Percentiles rank a stretch among this genome's conserved stretches.
Evolutionary conservation across 2,888 invertebrate species (phyloP).

Genomic region (Stratiomys singularior): DNA sequence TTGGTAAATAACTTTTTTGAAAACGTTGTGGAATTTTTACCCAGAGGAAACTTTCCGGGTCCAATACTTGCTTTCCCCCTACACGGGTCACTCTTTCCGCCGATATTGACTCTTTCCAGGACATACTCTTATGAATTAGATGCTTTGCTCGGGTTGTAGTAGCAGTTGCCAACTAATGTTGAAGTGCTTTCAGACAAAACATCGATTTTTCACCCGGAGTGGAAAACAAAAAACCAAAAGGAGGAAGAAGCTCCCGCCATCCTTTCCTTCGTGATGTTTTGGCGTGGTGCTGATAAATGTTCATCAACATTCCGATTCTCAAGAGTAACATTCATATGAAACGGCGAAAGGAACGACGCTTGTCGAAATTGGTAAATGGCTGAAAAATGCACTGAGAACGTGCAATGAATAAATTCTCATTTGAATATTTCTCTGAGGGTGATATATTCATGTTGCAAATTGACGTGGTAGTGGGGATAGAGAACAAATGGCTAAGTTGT

Average conservation of each 20-base stretch:
- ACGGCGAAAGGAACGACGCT: neutral
- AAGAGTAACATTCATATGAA: neutral
- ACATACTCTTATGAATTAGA: neutral
- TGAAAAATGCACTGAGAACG: conserved; percentile 27
- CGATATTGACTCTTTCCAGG: too few relatives aligned
- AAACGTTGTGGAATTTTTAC: too few relatives aligned
- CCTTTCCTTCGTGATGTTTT: neutral
- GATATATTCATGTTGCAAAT: neutral
- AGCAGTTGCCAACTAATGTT: conserved; percentile 2
- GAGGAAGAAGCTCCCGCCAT: neutral
- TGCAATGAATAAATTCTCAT: conserved; percentile 35
- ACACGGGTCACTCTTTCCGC: neutral
- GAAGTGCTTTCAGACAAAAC: neutral
- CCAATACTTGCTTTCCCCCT: too few relatives aligned
- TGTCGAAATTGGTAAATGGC: neutral
- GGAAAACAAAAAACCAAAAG: neutral
- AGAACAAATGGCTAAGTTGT: too few relatives aligned
- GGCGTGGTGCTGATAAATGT: conserved; percentile 5
- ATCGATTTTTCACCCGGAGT: conserved; percentile 18
- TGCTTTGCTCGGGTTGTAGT: neutral
- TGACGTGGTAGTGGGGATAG: too few relatives aligned
- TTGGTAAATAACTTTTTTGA: too few relatives aligned
- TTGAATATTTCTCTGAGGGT: neutral
- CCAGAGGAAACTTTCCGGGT: too few relatives aligned
- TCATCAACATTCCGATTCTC: neutral